These are phyloP conservation scores for Lathronympha strigana DNA, from an alignment of 2,888 invertebrate genomes.

Conservation along the genomic window DNA sequence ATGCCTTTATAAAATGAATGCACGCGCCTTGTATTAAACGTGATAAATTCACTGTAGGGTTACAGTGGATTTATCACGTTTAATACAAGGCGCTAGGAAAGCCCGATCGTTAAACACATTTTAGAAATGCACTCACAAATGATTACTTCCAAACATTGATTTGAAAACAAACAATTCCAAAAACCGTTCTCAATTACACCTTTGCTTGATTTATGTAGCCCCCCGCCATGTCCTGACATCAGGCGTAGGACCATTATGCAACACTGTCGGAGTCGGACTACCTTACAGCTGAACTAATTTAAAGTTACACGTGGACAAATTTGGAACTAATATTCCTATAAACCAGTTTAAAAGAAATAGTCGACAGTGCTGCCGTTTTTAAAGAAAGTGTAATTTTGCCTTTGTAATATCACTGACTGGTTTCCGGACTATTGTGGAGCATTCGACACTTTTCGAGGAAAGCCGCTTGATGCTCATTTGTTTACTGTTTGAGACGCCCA, in stretches of 20 bases:
- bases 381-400: slow-evolving; percentile 4
- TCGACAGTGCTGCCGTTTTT: slow-evolving; percentile 28
- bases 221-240: slow-evolving; percentile 47
- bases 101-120: neutral
- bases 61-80: no score
- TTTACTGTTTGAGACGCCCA: slow-evolving; percentile 23
- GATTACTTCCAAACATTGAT: slow-evolving; percentile 46
- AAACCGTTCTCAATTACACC: slow-evolving; percentile 46
- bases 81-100: no score
- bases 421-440: slow-evolving; percentile 60
- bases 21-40: no score
- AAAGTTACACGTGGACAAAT: slow-evolving; percentile 17
- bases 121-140: slow-evolving; percentile 41
- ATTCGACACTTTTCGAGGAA: slow-evolving; percentile 58
- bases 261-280: slow-evolving; percentile 38
- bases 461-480: slow-evolving; percentile 48
- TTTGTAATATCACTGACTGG: slow-evolving; percentile 51
- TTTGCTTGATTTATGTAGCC: slow-evolving; percentile 58
- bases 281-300: slow-evolving; percentile 30
- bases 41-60: no score
- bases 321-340: slow-evolving; percentile 14
- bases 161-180: slow-evolving; percentile 34
- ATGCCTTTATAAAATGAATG: no score
- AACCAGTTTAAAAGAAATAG: neutral
- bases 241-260: slow-evolving; percentile 31